phyloP scores from a whole-genome alignment of 2,888 invertebrate species.

The Ophion obscuratus region DNA sequence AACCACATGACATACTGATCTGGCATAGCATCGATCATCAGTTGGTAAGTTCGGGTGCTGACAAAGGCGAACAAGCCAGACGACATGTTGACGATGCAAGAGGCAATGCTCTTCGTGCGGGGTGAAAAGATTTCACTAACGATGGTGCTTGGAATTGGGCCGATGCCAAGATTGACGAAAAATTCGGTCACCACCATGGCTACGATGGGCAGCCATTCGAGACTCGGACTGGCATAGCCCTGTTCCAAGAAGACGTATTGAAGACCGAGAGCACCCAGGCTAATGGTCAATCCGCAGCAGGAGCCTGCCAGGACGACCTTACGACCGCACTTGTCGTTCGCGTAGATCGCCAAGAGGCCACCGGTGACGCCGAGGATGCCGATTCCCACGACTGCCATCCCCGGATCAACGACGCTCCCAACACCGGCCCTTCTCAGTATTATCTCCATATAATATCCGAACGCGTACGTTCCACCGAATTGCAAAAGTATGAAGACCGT shows the following conservation, averaged over 20 bases:
- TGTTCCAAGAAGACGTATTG: constrained; percentile 70
- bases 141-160: constrained; percentile 74
- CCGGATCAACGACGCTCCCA: constrained; percentile 66
- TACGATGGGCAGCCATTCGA: constrained; percentile 74
- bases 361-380: constrained; percentile 54
- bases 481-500: constrained; percentile 77
- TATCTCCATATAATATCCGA: constrained; percentile 75
- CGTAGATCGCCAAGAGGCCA: constrained; percentile 65
- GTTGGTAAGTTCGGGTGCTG: constrained; percentile 74
- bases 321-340: constrained; percentile 78
- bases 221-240: constrained; percentile 67
- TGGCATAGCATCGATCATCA: constrained; percentile 70
- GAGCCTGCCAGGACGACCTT: constrained; percentile 72
- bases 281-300: constrained; percentile 40
- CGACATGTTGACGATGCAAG: constrained; percentile 72
- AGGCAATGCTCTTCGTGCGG: constrained; percentile 75
- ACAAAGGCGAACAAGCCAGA: constrained; percentile 76
- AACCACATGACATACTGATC: constrained; percentile 74
- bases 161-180: constrained; percentile 71
- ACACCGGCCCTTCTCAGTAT: constrained; percentile 71
- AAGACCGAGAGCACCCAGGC: constrained; percentile 53
- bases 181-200: constrained; percentile 68
- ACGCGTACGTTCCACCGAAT: constrained; percentile 75
- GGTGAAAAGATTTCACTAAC: constrained; percentile 77
- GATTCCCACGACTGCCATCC: constrained; percentile 61